Evolutionary conservation across 1,140 invertebrate genomes (phyloP).

Genomic region (Aphis craccivora): DNA sequence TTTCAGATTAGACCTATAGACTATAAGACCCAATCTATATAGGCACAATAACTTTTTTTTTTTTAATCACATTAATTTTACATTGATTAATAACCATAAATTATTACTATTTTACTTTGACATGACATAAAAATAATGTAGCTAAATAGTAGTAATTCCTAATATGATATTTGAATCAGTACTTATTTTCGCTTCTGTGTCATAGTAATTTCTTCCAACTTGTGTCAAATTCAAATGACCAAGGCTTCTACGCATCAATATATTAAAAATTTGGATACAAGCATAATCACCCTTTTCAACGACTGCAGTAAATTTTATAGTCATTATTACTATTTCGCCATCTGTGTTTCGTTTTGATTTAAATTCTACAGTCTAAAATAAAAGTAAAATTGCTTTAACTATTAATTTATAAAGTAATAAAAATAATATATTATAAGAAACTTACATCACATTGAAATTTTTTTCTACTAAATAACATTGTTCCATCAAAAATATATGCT

Average conservation of each 20-base stretch:
- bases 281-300: constrained; percentile 63
- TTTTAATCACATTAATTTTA: no score
- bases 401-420: not conserved
- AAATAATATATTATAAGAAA: not conserved
- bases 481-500: constrained; percentile 68
- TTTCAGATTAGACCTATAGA: no score
- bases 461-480: constrained; percentile 64
- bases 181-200: constrained; percentile 71
- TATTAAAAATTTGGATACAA: constrained; percentile 75
- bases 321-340: constrained; percentile 63
- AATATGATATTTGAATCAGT: not conserved
- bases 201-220: constrained; percentile 82
- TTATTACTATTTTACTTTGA: no score
- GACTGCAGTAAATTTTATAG: constrained; percentile 63
- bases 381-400: not conserved
- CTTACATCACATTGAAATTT: constrained; percentile 58
- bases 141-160: no score
- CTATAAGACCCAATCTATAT: no score
- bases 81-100: no score
- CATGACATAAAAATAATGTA: no score
- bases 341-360: constrained; percentile 63
- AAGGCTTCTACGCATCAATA: constrained; percentile 77
- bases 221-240: constrained; percentile 71
- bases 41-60: no score
- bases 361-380: constrained; percentile 63